These are phyloP conservation scores for Ditula angustiorana DNA, from an alignment of 2,888 invertebrate species.

Conservation along the genomic window DNA sequence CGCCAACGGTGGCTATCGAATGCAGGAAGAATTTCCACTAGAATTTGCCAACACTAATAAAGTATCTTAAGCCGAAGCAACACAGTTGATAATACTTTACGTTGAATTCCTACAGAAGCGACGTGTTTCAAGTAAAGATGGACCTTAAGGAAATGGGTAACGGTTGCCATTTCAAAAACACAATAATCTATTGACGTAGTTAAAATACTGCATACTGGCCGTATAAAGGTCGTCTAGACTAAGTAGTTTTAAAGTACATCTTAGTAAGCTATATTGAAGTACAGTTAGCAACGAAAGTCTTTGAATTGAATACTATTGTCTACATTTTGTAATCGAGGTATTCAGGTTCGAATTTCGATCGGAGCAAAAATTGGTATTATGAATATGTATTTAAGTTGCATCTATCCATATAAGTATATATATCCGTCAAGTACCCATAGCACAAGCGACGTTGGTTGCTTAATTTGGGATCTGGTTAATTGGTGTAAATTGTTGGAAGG, in stretches of 20 bases:
- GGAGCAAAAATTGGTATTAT: no score
- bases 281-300: background rate
- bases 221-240: conserved; percentile 36
- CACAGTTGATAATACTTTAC: conserved; percentile 6
- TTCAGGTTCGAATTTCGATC: no score
- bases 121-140: background rate
- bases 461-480: no score
- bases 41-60: background rate
- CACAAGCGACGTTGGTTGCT: no score
- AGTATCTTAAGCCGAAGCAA: conserved; percentile 8
- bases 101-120: background rate
- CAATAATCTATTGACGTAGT: conserved; percentile 13
- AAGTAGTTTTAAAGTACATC: conserved; percentile 32
- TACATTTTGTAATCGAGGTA: no score
- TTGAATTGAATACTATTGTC: no score
- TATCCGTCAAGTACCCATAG: no score
- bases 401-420: no score
- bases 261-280: conserved; percentile 33
- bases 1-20: conserved; percentile 29
- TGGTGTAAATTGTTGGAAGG: no score
- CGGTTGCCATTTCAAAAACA: background rate
- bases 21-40: conserved; percentile 20
- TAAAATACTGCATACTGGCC: conserved; percentile 31
- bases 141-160: background rate
- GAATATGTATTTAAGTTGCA: no score